Conservation (phyloP, 2,888 invertebrate genomes). For the Mimachlamys varia region DNA sequence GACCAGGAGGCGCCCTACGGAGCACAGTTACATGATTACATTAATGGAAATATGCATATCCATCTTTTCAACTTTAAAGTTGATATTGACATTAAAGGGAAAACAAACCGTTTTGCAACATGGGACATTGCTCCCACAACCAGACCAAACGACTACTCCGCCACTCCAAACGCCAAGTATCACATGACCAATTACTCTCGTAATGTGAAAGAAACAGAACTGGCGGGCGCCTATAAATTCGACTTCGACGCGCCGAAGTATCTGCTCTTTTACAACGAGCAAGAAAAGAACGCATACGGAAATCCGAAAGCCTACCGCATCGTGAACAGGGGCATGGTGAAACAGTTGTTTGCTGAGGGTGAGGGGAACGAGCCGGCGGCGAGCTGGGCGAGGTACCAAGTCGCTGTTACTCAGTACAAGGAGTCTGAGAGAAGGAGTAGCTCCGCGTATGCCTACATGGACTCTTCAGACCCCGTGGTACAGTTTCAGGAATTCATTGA, state of each 20-base stretch:
- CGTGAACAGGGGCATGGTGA: conserved; percentile 64
- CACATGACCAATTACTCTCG: conserved; percentile 59
- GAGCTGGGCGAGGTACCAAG: conserved; percentile 73
- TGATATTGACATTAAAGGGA: conserved; percentile 71
- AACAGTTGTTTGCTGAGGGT: conserved; percentile 64
- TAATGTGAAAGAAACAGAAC: conserved; percentile 62
- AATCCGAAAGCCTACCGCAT: conserved; percentile 69
- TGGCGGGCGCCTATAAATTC: conserved; percentile 69
- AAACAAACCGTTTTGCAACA: conserved; percentile 72
- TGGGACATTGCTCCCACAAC: conserved; percentile 64
- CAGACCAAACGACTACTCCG: conserved; percentile 58
- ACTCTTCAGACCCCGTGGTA: conserved; percentile 63
- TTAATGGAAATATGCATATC: conserved; percentile 71
- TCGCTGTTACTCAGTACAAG: conserved; percentile 71
- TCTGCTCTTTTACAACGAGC: conserved; percentile 70
- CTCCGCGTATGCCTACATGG: conserved; percentile 69
- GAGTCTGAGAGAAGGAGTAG: conserved; percentile 68
- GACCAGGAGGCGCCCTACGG: conserved; percentile 62
- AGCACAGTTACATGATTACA: conserved; percentile 63
- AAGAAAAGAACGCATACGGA: conserved; percentile 59
- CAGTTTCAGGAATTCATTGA: conserved; percentile 68
- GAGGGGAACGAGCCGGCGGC: conserved; percentile 64
- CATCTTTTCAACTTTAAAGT: conserved; percentile 74
- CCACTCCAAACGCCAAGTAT: conserved; percentile 51
- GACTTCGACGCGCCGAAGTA: conserved; percentile 73